Evolutionary conservation across 2,888 invertebrate species (phyloP).

Genomic region (Conops quadrifasciatus): DNA sequence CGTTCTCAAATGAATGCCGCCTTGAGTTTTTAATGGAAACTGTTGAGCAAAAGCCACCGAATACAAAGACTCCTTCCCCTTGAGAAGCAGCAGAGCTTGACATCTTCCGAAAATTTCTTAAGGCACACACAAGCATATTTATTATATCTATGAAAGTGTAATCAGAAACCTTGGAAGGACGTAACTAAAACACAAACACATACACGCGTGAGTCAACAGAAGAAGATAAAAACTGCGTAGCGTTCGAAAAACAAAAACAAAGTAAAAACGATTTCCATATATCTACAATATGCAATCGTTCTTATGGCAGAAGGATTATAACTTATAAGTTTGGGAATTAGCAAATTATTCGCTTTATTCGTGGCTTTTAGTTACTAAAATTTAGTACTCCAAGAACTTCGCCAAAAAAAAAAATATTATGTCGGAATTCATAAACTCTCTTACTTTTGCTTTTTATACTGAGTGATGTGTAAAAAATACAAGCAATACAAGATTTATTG

Average conservation of each 20-base stretch:
- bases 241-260: neutral
- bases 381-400: neutral
- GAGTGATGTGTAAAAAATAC: no score
- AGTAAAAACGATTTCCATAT: neutral
- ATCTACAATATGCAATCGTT: no score
- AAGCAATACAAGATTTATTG: constrained; percentile 6
- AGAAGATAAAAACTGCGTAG: constrained; percentile 24
- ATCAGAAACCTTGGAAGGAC: no score
- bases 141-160: no score
- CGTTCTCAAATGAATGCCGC: neutral
- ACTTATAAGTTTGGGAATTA: neutral
- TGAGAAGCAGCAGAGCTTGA: no score
- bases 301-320: neutral
- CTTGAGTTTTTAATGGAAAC: no score
- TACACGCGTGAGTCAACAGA: constrained; percentile 15
- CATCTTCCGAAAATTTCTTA: no score
- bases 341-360: neutral
- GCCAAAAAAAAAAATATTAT: constrained; percentile 16
- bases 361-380: neutral
- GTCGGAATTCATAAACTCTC: constrained; percentile 23
- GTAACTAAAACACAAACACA: neutral
- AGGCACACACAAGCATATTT: no score
- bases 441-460: constrained; percentile 4
- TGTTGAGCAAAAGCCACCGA: no score
- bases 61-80: no score